phyloP scores from a whole-genome alignment of 2,888 invertebrate genomes.

The Apodemia mormo region DNA sequence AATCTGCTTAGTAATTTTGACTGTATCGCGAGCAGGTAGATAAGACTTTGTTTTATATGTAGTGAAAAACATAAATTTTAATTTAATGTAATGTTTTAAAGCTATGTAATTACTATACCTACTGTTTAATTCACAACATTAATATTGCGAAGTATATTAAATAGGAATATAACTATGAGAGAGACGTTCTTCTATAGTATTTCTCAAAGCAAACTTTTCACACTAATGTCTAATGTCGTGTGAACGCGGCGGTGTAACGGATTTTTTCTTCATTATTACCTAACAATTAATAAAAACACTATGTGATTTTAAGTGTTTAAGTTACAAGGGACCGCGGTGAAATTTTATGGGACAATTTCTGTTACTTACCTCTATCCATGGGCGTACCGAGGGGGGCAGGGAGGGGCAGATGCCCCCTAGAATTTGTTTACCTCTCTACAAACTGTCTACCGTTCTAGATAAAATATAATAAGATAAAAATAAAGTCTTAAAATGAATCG shows the following conservation, averaged over 20 bases:
- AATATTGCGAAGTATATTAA: not conserved
- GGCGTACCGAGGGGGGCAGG: no score
- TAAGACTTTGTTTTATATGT: no score
- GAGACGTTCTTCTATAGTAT: conserved; percentile 11
- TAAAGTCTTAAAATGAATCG: no score
- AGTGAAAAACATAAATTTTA: not conserved
- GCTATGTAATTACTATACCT: not conserved
- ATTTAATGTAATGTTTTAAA: not conserved
- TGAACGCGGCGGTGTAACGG: conserved; percentile 44
- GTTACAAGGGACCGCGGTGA: not conserved
- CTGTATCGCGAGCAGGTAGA: no score
- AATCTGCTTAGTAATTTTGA: no score
- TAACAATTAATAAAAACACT: conserved; percentile 53
- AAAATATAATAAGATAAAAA: no score
- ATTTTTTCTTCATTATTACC: conserved; percentile 63
- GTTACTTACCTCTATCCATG: not conserved
- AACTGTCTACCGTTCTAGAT: no score
- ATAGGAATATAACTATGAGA: conserved; percentile 14
- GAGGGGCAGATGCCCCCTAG: no score
- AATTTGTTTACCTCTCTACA: no score
- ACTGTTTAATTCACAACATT: not conserved
- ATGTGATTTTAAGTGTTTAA: not conserved
- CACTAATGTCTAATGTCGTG: conserved; percentile 49
- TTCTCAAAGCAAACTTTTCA: conserved; percentile 19
- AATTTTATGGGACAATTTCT: not conserved